Base-by-base conservation (phyloP, 2,888 invertebrate species). In the Drosophila nigricruria region DNA sequence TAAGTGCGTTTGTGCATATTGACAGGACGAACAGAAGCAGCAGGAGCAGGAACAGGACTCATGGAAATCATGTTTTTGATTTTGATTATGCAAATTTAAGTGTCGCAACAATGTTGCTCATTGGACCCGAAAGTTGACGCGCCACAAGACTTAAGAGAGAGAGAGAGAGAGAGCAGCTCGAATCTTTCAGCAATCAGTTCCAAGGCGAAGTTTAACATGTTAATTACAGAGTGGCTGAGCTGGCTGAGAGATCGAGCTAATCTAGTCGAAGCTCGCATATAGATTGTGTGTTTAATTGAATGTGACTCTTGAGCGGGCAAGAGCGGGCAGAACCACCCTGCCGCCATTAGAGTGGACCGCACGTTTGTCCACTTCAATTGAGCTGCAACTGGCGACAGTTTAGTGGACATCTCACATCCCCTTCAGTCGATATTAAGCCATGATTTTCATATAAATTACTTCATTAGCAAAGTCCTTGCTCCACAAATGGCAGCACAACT, bases 81-180 rank as follows among this genome's bases (percentile, higher is more conserved):
- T 90, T 90, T 89, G 90, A 88, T 90, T 90, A 90, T 90, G 90
- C 82, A 90, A 90, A 90, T 90, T 90, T 91, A 90, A 90, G 90
- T 91, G 90, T 90, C 78, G 82, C 81, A 90, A 91, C 90, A 91
- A 91, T 89, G 85, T 85, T 88, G 83, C 71, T 80, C 78, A 90
- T 87, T 81, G 79, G 70, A 81, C 72, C 74, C 50, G 76, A 83
- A 79, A 79, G 65, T 77, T 77, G 79, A 73, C 66, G 71, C 71
- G 64, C 68, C 66, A 71, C 69, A 68, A 69, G 77, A 66, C 61
- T 59, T 52, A 38, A 53, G 38, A 20, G 27, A 5, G 18, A n/a
- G n/a, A n/a, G n/a, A n/a, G n/a, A n/a, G 42, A 53, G 38, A 20
- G 27, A 5, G 18, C 49, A 20, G 27, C 38, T 27, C 23, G 43